Base-by-base conservation (phyloP, 2,113 vertebrate genomes). In the Gorsachius goisagi region DNA sequence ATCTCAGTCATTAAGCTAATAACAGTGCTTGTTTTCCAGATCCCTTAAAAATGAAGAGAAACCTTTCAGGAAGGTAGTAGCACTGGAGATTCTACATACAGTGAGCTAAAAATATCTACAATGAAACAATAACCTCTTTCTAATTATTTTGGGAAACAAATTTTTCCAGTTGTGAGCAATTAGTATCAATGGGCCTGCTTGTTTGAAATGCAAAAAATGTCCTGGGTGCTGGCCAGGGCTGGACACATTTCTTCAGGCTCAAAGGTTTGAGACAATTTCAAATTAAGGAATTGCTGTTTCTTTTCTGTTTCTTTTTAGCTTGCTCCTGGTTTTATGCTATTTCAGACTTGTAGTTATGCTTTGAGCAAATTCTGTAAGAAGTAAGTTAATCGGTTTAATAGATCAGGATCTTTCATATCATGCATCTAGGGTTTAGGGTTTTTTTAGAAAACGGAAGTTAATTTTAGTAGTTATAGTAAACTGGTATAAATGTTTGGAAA, bases 401-500 rank as follows among this genome's bases (percentile, higher is more conserved):
- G 11, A 87, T 87, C 0, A 0, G 33, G 9, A 27, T 95, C 76
- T 89, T 84, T 75, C 56, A 60, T 72, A 58, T 69, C 39, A 21
- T 52, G 27, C 13, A 17, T 85, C 17, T 88, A 44, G 8, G 5
- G 22, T 74, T 74, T 62, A 28, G 18, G 4, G 0, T 23, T 50
- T 47, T 86, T 88, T 79, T 55, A 60, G 45, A 85, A 53, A 49
- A 60, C 2, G 2, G 49, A 92, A 92, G 55, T 23, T 87, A 75
- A 85, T 79, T 35, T 82, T 85, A 89, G 53, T n/a, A 80, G 41
- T 58, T 86, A 37, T 67, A 92, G 50, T 91, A 93, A 93, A 85
- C 44, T 45, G 56, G 17, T 92, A 30, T 79, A 76, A 53, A 66
- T 17, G 39, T 93, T 93, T 94, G 77, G 91, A 95, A 95, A 91